Evolutionary conservation across 2,888 invertebrate genomes (phyloP).

Genomic region (Drosophila antonietae): DNA sequence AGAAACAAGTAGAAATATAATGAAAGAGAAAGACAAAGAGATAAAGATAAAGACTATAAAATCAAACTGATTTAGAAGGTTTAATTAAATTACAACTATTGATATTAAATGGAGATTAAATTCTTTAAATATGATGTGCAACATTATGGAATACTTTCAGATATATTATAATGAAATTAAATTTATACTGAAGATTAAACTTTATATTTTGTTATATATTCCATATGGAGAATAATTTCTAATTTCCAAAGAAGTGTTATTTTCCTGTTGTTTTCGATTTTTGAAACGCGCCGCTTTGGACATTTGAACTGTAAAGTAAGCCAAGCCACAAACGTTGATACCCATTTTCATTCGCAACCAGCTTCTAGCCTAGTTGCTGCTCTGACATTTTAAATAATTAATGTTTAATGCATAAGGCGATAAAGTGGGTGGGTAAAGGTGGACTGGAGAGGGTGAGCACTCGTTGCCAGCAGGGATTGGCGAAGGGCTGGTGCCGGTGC

Average conservation of each 20-base stretch:
- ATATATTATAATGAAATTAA: too few relatives aligned
- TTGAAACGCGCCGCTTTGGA: neutral
- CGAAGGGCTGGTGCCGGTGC: neutral
- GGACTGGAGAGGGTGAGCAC: neutral
- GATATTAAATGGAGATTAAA: too few relatives aligned
- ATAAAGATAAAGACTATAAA: neutral
- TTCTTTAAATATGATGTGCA: too few relatives aligned
- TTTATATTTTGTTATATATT: too few relatives aligned
- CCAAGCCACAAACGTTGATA: constrained; percentile 48
- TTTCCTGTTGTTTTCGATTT: neutral
- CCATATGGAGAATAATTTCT: too few relatives aligned
- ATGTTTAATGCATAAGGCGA: constrained; percentile 71
- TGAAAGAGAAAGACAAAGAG: neutral
- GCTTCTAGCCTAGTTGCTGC: constrained; percentile 72
- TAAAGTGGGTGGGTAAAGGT: neutral
- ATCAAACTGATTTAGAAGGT: too few relatives aligned
- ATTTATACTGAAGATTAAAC: too few relatives aligned
- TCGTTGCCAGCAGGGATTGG: neutral
- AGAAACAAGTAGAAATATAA: neutral
- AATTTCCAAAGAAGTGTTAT: too few relatives aligned
- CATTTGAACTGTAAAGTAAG: constrained; percentile 35
- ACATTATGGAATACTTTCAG: too few relatives aligned
- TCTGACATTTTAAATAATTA: constrained; percentile 80
- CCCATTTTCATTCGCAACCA: constrained; percentile 54
- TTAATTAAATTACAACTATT: too few relatives aligned